Evolutionary conservation across 2,888 invertebrate species (phyloP).

Genomic region (Gibbula magus): DNA sequence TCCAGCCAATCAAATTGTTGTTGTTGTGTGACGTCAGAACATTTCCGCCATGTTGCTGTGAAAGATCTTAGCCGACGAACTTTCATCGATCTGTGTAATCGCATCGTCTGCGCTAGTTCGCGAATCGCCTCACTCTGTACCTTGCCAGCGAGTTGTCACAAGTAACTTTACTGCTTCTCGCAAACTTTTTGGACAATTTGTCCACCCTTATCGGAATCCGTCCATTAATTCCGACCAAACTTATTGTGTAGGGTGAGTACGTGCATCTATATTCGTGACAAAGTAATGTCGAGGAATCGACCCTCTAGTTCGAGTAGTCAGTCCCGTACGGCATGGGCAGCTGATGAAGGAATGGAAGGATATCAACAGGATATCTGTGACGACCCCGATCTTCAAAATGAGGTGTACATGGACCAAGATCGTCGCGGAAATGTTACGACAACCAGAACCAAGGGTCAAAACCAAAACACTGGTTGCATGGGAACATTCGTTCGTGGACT

Average conservation of each 20-base stretch:
- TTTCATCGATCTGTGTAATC: slow-evolving; percentile 16
- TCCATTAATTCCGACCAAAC: neutral
- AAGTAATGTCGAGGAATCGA: slow-evolving; percentile 37
- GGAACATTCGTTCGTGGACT: slow-evolving; percentile 66
- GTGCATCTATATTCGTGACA: slow-evolving; percentile 2
- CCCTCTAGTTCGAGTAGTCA: slow-evolving; percentile 65
- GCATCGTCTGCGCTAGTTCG: neutral
- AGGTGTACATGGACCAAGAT: slow-evolving; percentile 53
- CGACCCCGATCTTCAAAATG: slow-evolving; percentile 54
- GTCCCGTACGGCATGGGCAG: slow-evolving; percentile 65
- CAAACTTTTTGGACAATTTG: neutral
- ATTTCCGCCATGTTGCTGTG: slow-evolving; percentile 23
- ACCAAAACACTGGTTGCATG: slow-evolving; percentile 52
- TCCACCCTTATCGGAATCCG: slow-evolving; percentile 14
- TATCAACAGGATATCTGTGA: slow-evolving; percentile 57
- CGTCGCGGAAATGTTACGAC: slow-evolving; percentile 47
- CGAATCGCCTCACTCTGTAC: neutral
- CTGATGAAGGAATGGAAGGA: slow-evolving; percentile 45
- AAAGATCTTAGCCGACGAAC: neutral
- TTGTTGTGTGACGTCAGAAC: slow-evolving; percentile 33
- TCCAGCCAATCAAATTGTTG: slow-evolving; percentile 16
- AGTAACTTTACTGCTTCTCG: neutral
- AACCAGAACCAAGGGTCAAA: slow-evolving; percentile 21
- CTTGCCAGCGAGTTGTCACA: slow-evolving; percentile 3
- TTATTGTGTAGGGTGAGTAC: neutral